A percentile compares a stretch with the other conserved stretches of the same genome.
phyloP scores from a whole-genome alignment of 2,797 vertebrate species.

The Erethizon dorsatum region DNA sequence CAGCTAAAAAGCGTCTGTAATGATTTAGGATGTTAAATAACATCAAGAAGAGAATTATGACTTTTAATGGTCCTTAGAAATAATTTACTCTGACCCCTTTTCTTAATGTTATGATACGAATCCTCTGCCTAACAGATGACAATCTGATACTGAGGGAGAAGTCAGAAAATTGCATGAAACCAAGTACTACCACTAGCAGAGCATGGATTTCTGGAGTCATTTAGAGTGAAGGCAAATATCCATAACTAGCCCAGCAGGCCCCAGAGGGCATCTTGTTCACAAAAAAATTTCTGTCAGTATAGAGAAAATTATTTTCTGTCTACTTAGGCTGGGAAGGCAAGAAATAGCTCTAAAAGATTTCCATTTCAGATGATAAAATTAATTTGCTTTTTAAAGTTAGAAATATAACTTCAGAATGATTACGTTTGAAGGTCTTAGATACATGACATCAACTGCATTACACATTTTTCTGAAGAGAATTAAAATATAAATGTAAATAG shows the following conservation, averaged over 20 bases:
- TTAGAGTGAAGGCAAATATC: conserved; percentile 48
- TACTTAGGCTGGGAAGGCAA: conserved; percentile 46
- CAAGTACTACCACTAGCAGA: background rate
- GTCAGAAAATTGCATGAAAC: conserved; percentile 18
- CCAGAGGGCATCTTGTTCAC: background rate
- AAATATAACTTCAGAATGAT: conserved; percentile 9
- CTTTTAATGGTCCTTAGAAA: background rate
- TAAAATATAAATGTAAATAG: conserved; percentile 29
- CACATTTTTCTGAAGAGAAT: conserved; percentile 18
- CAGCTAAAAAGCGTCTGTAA: background rate
- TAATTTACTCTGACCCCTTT: background rate
- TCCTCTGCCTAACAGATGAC: background rate
- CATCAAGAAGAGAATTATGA: conserved; percentile 14
- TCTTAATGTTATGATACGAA: background rate
- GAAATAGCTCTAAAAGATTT: conserved; percentile 35
- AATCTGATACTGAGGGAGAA: conserved; percentile 36
- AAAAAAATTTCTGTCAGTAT: background rate
- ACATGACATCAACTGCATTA: background rate
- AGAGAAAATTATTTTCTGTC: conserved; percentile 53
- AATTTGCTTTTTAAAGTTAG: conserved; percentile 35
- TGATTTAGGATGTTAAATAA: background rate
- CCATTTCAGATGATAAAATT: conserved; percentile 44
- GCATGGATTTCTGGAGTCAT: background rate
- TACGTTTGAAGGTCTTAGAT: background rate
- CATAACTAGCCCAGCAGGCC: background rate